A percentile compares a stretch with the other conserved stretches of the same genome.
phyloP scores from a whole-genome alignment of 2,797 vertebrate genomes.

The Sebastes itinus region DNA sequence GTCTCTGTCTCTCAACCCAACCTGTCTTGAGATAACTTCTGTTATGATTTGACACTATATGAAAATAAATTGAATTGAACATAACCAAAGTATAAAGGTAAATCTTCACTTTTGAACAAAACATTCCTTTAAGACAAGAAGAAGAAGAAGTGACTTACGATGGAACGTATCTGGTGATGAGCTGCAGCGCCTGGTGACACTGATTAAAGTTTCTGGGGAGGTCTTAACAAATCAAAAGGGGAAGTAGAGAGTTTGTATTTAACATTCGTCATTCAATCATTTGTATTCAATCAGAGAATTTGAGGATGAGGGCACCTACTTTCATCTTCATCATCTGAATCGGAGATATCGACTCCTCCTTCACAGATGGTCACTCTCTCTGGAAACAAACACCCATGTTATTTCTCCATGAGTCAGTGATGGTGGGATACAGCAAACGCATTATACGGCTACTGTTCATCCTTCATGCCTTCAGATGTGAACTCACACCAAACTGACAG shows the following conservation, averaged over 20 bases:
- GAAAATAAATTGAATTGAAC: too few relatives aligned
- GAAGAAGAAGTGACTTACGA: constrained; percentile 87
- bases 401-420: background rate
- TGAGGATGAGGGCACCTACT: constrained; percentile 78
- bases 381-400: constrained; percentile 56
- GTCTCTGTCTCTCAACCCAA: too few relatives aligned
- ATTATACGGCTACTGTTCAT: background rate
- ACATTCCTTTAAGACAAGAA: background rate
- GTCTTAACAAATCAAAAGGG: constrained; percentile 73
- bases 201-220: constrained; percentile 87
- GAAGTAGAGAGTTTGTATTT: background rate
- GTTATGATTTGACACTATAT: too few relatives aligned
- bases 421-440: too few relatives aligned
- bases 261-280: background rate
- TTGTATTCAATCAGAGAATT: too few relatives aligned
- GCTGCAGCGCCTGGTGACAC: constrained; percentile 92
- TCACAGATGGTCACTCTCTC: constrained; percentile 89
- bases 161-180: constrained; percentile 92
- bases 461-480: background rate
- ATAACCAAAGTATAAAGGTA: background rate
- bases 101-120: background rate
- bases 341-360: constrained; percentile 90
- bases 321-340: constrained; percentile 95
- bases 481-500: background rate
- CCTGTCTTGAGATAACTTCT: too few relatives aligned